Evolutionary conservation across 2,797 vertebrate species (phyloP), one percentile per base, ranked within the genome.

Genomic region (Malacoraja senta): DNA sequence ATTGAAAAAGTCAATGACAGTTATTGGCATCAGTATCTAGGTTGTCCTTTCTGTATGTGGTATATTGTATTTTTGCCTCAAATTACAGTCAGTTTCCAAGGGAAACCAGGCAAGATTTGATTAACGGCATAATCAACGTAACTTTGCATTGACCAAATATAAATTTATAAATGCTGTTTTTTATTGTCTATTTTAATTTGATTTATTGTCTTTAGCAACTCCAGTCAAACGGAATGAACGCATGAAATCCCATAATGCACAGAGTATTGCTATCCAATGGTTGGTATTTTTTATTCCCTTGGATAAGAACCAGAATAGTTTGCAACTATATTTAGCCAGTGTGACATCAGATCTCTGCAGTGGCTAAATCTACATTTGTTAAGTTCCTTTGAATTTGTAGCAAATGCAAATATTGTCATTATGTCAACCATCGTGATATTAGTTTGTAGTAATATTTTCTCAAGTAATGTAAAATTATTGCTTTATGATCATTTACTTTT

Each of bases 31-130:
- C 15, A 88, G 65, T 32, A 32, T 88, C 84, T 65, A 17, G 2
- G 61, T 88, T 88, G 84, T 35, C 61, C 21, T 8, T 68, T 88
- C 84, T 88, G 84, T 68, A 65, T 19, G n/a, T 88, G 61, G 61
- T 32, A 35, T 88, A 68, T 68, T 86, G 83, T 65, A 65, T 32
- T 17, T 74, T 74, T 68, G 65, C 13, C n/a, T 32, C 84, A 88
- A 68, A 21, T 68, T 63, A 32, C 58, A n/a, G 26, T 86, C 58
- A 21, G 21, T 88, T 88, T 88, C 63, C 61, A 88, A 68, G 32
- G 63, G n/a, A 68, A 88, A 88, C 68, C 65, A 88, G n/a, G 35
- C n/a, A 88, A 68, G 8, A 35, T 88, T 68, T 88, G n/a, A 32
- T 32, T 35, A 8, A 65, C 21, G 21, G n/a, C 61, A 35, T 8